A percentile compares a stretch with the other conserved stretches of the same genome.
phyloP scores from a whole-genome alignment of 2,113 vertebrate genomes.

The Festucalex cinctus region DNA sequence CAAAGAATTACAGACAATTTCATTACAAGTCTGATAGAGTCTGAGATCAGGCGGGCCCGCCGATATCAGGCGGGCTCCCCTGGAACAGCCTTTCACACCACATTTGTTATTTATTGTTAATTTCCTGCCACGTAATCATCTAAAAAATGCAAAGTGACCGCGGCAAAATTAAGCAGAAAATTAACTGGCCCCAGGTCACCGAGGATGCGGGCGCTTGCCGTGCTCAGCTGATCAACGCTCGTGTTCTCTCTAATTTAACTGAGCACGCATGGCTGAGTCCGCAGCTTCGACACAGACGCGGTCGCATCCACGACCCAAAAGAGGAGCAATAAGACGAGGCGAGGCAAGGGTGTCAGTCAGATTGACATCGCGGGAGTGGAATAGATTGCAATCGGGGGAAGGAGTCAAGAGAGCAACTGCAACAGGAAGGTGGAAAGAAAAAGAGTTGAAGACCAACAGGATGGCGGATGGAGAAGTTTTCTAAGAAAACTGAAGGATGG shows the following conservation, averaged over 20 bases:
- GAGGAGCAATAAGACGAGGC: slow-evolving; percentile 34
- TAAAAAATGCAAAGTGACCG: slow-evolving; percentile 99
- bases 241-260: slow-evolving; percentile 99
- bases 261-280: slow-evolving; percentile 98
- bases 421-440: slow-evolving; percentile 74
- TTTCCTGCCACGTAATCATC: slow-evolving; percentile 99
- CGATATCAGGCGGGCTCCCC: slow-evolving; percentile 14
- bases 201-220: slow-evolving; percentile 87
- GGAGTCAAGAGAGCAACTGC: slow-evolving; percentile 36
- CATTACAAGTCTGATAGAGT: slow-evolving; percentile 80
- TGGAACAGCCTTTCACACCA: slow-evolving; percentile 77
- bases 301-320: slow-evolving; percentile 82
- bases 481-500: too few relatives aligned
- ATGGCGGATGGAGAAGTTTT: slow-evolving; percentile 43
- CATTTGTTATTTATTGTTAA: slow-evolving; percentile 99
- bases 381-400: slow-evolving; percentile 13
- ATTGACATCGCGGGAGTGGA: slow-evolving; percentile 22
- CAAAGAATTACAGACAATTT: slow-evolving; percentile 98
- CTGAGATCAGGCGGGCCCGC: slow-evolving; percentile 26
- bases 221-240: slow-evolving; percentile 93
- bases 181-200: slow-evolving; percentile 99
- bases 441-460: slow-evolving; percentile 51
- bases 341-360: slow-evolving; percentile 11
- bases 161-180: slow-evolving; percentile 99
- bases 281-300: slow-evolving; percentile 80